phyloP scores from a whole-genome alignment of 2,113 vertebrate species.

The Lanius ludovicianus region DNA sequence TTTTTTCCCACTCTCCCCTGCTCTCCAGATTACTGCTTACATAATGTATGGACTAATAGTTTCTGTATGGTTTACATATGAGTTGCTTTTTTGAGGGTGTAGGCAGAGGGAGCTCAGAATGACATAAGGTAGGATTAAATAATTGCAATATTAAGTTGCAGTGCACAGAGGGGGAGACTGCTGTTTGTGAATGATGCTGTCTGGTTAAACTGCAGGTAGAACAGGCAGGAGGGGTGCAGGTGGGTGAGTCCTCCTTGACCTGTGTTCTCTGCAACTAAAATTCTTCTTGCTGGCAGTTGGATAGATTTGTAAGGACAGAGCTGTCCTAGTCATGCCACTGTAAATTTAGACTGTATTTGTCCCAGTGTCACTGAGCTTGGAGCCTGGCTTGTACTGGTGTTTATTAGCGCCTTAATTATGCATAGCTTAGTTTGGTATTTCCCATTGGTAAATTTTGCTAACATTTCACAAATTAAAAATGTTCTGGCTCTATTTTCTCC shows the following conservation, averaged over 20 bases:
- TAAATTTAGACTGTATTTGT: neutral
- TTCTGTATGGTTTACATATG: neutral
- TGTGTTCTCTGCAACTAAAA: neutral
- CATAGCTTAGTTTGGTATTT: neutral
- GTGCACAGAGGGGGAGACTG: neutral
- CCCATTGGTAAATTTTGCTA: neutral
- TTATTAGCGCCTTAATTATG: neutral
- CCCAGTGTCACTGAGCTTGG: neutral
- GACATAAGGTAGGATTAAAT: neutral
- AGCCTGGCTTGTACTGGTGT: neutral
- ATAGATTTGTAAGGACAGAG: neutral
- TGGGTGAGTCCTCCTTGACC: neutral
- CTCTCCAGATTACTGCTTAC: neutral
- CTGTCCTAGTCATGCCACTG: neutral
- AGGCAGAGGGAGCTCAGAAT: constrained; percentile 16
- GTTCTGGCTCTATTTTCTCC: neutral
- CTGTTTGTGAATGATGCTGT: neutral
- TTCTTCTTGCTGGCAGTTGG: neutral
- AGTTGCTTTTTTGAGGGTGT: neutral
- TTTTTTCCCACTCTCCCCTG: too few species aligned
- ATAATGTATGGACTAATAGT: neutral
- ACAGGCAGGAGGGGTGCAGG: neutral
- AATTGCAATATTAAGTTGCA: neutral
- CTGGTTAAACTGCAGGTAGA: neutral
- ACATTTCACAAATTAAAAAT: neutral